Percentiles rank a stretch among this genome's conserved stretches.
These are phyloP conservation scores for Heliothis virescens DNA, from an alignment of 1,140 invertebrate genomes.

Conservation along the genomic window DNA sequence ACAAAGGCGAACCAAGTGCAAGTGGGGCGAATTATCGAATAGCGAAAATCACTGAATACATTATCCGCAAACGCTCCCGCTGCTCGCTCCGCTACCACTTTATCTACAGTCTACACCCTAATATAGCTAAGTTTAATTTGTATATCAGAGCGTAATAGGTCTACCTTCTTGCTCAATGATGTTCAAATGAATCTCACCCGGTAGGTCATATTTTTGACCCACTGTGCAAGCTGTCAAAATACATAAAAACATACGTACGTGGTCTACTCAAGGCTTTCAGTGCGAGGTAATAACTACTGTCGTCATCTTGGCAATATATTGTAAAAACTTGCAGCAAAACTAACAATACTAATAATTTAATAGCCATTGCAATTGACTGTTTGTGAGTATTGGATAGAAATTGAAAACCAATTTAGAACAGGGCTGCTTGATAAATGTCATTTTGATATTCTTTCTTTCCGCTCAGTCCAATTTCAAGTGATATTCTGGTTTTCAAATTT, in stretches of 20 bases:
- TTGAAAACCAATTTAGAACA: slow-evolving; percentile 23
- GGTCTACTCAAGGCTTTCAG: not conserved
- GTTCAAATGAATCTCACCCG: too few species aligned
- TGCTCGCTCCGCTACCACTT: too few species aligned
- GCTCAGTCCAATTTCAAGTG: not conserved
- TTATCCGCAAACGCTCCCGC: too few species aligned
- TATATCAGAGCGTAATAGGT: too few species aligned
- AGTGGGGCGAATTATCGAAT: too few species aligned
- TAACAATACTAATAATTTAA: slow-evolving; percentile 30
- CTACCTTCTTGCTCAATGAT: too few species aligned
- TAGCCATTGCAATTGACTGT: slow-evolving; percentile 21
- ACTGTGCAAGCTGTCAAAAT: not conserved
- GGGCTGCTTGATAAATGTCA: slow-evolving; percentile 25
- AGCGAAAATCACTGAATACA: too few species aligned
- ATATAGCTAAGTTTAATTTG: too few species aligned
- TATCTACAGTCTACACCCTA: too few species aligned
- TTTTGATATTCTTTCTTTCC: not conserved
- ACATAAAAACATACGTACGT: not conserved
- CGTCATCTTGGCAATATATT: not conserved
- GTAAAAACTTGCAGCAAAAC: not conserved
- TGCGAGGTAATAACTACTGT: not conserved
- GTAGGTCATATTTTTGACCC: not conserved
- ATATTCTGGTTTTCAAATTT: not conserved
- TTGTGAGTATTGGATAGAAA: slow-evolving; percentile 18
- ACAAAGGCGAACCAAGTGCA: too few species aligned